These are phyloP conservation scores for Hypselothyrea guttata DNA, from an alignment of 2,888 invertebrate species.

Conservation along the genomic window DNA sequence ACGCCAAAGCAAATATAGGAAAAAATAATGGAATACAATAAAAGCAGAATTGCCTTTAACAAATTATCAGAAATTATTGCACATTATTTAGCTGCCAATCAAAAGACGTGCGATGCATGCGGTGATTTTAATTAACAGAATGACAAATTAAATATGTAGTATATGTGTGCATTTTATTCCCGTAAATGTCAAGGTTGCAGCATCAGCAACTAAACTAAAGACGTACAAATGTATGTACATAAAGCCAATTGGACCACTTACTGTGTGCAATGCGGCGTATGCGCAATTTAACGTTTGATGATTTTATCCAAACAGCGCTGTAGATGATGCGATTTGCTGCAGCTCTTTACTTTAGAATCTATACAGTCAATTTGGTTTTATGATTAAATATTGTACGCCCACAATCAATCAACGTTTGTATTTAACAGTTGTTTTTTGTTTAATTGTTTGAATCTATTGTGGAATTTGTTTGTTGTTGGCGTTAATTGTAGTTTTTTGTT, in stretches of 20 bases:
- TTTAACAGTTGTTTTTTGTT: slow-evolving; percentile 23
- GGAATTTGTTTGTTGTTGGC: slow-evolving; percentile 22
- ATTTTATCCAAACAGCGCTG: slow-evolving; percentile 8
- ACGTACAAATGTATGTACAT: neutral
- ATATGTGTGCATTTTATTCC: slow-evolving; percentile 5
- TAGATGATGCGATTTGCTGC: slow-evolving; percentile 11
- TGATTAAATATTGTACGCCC: no score
- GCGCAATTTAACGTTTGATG: slow-evolving; percentile 30
- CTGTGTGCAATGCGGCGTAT: slow-evolving; percentile 53
- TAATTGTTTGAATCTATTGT: slow-evolving; percentile 46
- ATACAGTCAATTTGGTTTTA: slow-evolving; percentile 23
- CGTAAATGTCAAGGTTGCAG: slow-evolving; percentile 67
- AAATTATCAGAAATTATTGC: slow-evolving; percentile 48
- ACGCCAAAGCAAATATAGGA: slow-evolving; percentile 32
- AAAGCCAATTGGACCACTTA: slow-evolving; percentile 41
- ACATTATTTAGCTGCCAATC: slow-evolving; percentile 72
- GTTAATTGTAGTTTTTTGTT: slow-evolving; percentile 20
- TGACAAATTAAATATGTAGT: slow-evolving; percentile 53
- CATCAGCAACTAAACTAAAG: slow-evolving; percentile 1
- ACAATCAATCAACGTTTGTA: slow-evolving; percentile 56
- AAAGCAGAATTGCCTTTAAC: slow-evolving; percentile 32
- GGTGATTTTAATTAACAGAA: slow-evolving; percentile 65
- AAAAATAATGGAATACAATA: slow-evolving; percentile 17
- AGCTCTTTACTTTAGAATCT: slow-evolving; percentile 25
- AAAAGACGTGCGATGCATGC: slow-evolving; percentile 46